These are phyloP conservation scores for Stegostoma tigrinum DNA, from an alignment of 2,113 vertebrate species.

Conservation along the genomic window DNA sequence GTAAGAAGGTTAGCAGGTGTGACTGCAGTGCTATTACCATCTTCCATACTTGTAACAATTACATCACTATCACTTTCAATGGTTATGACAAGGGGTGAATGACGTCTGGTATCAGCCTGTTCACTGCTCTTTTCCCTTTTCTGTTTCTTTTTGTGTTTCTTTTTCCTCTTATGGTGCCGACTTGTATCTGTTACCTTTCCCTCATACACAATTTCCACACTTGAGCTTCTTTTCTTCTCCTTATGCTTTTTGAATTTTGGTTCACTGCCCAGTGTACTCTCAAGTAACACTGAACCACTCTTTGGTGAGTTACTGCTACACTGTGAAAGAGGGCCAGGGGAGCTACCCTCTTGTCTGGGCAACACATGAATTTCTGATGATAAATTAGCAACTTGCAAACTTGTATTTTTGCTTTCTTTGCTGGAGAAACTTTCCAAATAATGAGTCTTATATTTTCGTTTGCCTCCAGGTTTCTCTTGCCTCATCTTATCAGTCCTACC, in stretches of 20 bases:
- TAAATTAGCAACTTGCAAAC: conserved; percentile 20
- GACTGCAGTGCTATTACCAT: conserved; percentile 45
- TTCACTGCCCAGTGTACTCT: conserved; percentile 55
- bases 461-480: conserved; percentile 74
- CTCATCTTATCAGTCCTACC: conserved; percentile 51
- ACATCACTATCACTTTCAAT: conserved; percentile 76
- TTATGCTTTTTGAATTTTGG: conserved; percentile 58
- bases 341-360: conserved; percentile 3
- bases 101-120: conserved; percentile 38
- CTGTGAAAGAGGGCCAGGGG: conserved; percentile 48
- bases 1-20: conserved; percentile 37
- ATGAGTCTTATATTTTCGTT: conserved; percentile 83
- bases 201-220: conserved; percentile 72
- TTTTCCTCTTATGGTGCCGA: conserved; percentile 75
- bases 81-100: conserved; percentile 68
- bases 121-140: conserved; percentile 55
- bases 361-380: conserved; percentile 40
- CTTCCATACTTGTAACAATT: conserved; percentile 41
- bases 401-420: conserved; percentile 20
- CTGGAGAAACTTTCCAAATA: conserved; percentile 64
- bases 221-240: conserved; percentile 65
- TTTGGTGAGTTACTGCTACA: conserved; percentile 45
- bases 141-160: conserved; percentile 81
- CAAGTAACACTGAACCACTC: conserved; percentile 52
- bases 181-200: conserved; percentile 54